Evolutionary conservation across 2,113 vertebrate genomes (phyloP).

Genomic region (Triplophysa tibetana): DNA sequence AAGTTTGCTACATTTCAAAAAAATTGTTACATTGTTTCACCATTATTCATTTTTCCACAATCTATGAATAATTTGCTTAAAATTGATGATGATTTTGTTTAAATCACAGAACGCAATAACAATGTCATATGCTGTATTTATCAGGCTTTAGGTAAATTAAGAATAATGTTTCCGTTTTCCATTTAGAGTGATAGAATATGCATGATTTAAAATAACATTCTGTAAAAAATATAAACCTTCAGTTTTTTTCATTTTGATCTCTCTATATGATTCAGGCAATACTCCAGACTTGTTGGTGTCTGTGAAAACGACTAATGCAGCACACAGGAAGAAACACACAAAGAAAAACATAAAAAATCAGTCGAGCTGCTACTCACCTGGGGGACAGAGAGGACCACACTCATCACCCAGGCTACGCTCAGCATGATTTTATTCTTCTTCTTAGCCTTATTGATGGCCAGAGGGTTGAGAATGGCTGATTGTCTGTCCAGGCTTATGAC

Average conservation of each 20-base stretch:
- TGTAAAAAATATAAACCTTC: neutral
- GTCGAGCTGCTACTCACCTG: conserved; percentile 73
- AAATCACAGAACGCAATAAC: no score
- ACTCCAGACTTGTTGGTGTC: neutral
- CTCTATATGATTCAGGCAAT: neutral
- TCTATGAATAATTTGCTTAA: no score
- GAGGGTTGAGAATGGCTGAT: conserved; percentile 80
- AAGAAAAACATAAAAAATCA: conserved; percentile 25
- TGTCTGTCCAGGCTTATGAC: conserved; percentile 86
- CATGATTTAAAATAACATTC: neutral
- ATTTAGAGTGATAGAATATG: neutral
- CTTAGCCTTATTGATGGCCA: conserved; percentile 77
- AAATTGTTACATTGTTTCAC: no score
- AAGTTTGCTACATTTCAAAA: neutral
- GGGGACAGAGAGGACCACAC: conserved; percentile 74
- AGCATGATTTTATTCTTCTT: conserved; percentile 81
- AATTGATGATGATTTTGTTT: no score
- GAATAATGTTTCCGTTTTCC: neutral
- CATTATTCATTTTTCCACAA: no score
- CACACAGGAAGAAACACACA: neutral
- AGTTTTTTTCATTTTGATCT: neutral
- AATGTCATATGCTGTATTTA: neutral
- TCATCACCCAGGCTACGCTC: conserved; percentile 78
- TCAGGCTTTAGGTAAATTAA: neutral
- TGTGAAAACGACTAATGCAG: neutral